Conservation (phyloP, 1,140 invertebrate species). For the Calliopsis andreniformis region DNA sequence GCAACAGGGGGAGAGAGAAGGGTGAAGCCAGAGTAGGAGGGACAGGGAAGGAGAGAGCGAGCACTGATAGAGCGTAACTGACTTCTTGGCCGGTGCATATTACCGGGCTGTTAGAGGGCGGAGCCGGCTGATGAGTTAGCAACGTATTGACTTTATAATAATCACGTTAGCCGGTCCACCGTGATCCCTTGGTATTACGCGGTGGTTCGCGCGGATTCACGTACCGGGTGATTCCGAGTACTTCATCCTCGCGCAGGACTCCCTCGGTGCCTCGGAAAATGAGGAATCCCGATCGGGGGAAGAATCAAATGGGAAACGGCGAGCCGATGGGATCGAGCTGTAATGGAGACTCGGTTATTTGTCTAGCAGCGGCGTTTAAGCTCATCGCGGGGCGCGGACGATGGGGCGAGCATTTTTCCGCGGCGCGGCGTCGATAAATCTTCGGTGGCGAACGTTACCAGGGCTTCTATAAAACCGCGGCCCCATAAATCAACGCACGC, state of each 20-base stretch:
- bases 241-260: neutral
- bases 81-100: constrained; percentile 80
- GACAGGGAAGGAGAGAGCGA: constrained; percentile 45
- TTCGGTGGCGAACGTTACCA: neutral
- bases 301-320: neutral
- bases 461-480: constrained; percentile 6
- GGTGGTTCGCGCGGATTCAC: constrained; percentile 68
- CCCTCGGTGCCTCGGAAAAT: neutral
- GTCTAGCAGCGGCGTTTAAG: neutral
- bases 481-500: constrained; percentile 36
- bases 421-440: constrained; percentile 26
- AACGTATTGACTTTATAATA: constrained; percentile 82
- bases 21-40: constrained; percentile 22
- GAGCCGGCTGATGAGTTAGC: constrained; percentile 81
- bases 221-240: constrained; percentile 66
- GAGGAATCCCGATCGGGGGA: neutral
- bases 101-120: constrained; percentile 81
- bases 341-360: neutral
- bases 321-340: neutral
- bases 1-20: neutral
- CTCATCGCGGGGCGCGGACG: too few species aligned
- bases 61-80: constrained; percentile 75
- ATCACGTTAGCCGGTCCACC: constrained; percentile 78
- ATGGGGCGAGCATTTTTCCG: neutral
- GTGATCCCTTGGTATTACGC: constrained; percentile 72